Base-by-base conservation (phyloP, 2,888 invertebrate genomes). In the Opisthograptis luteolata region DNA sequence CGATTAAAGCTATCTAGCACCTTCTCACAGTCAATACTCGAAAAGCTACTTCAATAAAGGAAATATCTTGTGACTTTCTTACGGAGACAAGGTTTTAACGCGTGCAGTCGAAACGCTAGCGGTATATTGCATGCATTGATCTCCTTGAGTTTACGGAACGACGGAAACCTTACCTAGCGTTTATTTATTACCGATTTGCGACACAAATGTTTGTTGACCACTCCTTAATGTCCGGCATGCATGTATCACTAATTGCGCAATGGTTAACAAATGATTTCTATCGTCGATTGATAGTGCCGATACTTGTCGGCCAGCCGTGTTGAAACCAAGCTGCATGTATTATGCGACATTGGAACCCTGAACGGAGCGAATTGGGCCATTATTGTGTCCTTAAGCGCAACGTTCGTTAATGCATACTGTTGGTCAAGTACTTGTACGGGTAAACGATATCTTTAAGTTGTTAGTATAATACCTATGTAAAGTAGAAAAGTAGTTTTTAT, bases 71-170 rank as follows among this genome's bases (percentile, higher is more conserved):
- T 5, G 10, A 1, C 4, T 32, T 27, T 19, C 3, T 15, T 27
- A 42, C 27, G 25, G 9, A 22, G 49, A 39, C 20, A 43, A 2
- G 10, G 43, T 8, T 7, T 17, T 25, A 27, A 22, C 7, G 17
- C 6, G 12, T 27, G 7, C 6, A 5, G 9, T 6, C 5, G 24
- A 34, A 22, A 22, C 13, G 20, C 27, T 9, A 4, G 25, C 14
- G 49, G 64, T 81, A 28, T 50, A 81, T 84, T 80, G 72, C 76
- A 80, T 75, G 68, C 71, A 84, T 81, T 78, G 84, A 79, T 87
- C 84, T 85, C 86, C 86, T 87, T 86, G 85, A 81, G 78, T 78
- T 79, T 68, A 64, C 82, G 79, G 83, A 81, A 87, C 79, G 79
- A 71, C 82, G 79, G 83, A 84, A 77, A 83, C 70, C 70, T 40